phyloP scores from a whole-genome alignment of 2,888 invertebrate species.

The Theodoxus fluviatilis region DNA sequence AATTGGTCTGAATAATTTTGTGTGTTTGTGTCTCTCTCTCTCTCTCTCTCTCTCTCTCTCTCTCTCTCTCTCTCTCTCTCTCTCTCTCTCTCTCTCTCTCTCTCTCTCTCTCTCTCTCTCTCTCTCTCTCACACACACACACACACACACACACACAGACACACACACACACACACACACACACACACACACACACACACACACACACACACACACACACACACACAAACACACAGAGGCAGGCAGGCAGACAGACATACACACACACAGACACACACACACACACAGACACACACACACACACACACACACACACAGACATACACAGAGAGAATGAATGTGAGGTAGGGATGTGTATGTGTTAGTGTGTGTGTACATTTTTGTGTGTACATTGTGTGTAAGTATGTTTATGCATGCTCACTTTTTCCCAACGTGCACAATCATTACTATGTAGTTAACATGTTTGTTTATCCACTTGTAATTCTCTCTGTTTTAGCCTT shows the following conservation, averaged over 20 bases:
- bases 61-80: conserved; percentile 15
- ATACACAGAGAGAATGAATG: conserved; percentile 66
- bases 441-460: too few relatives aligned
- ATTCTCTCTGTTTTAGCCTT: too few relatives aligned
- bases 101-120: conserved; percentile 13
- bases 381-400: background rate
- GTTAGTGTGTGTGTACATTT: background rate
- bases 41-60: background rate
- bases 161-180: background rate
- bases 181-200: background rate
- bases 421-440: conserved; percentile 40
- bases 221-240: background rate
- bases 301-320: background rate
- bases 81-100: background rate
- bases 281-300: background rate
- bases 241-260: background rate
- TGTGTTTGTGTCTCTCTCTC: background rate
- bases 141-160: background rate
- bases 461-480: too few relatives aligned
- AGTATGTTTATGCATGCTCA: background rate
- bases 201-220: background rate
- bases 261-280: conserved; percentile 4
- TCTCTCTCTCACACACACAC: background rate
- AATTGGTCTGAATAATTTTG: background rate
- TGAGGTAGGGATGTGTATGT: background rate